phyloP scores from a whole-genome alignment of 2,113 vertebrate species.

The Apteryx mantelli region DNA sequence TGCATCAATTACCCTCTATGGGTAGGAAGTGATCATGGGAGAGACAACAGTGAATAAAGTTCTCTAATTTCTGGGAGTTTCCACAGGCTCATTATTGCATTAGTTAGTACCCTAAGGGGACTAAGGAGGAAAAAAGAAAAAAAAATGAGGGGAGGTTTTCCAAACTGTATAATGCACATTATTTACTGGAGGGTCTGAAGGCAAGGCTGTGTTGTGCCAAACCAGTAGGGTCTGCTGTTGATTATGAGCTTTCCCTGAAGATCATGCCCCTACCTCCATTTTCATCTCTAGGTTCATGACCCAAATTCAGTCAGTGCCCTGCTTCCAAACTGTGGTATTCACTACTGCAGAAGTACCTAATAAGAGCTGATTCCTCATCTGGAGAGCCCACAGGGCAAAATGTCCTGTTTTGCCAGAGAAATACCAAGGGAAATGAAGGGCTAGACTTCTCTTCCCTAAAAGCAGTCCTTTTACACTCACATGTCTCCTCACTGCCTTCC shows the following conservation, averaged over 20 bases:
- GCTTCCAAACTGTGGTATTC: neutral
- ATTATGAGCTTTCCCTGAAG: neutral
- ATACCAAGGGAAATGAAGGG: neutral
- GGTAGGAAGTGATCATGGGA: neutral
- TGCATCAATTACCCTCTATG: neutral
- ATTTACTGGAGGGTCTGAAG: neutral
- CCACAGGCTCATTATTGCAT: neutral
- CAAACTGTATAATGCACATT: neutral
- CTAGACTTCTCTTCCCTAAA: neutral
- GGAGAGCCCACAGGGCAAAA: neutral
- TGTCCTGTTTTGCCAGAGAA: neutral
- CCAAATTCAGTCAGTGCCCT: neutral
- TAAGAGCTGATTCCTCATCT: neutral
- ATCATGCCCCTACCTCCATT: neutral
- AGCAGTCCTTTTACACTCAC: neutral
- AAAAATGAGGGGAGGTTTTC: neutral
- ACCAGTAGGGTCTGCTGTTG: neutral
- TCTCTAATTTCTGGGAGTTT: neutral
- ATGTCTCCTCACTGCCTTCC: neutral
- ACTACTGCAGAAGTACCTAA: neutral
- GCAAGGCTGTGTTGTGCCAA: neutral
- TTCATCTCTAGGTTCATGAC: neutral
- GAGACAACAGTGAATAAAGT: neutral
- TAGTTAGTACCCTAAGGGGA: neutral
- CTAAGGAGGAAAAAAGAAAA: neutral